These are phyloP conservation scores for Caenorhabditis sinica DNA, from an alignment of 2,888 invertebrate species.

Conservation along the genomic window DNA sequence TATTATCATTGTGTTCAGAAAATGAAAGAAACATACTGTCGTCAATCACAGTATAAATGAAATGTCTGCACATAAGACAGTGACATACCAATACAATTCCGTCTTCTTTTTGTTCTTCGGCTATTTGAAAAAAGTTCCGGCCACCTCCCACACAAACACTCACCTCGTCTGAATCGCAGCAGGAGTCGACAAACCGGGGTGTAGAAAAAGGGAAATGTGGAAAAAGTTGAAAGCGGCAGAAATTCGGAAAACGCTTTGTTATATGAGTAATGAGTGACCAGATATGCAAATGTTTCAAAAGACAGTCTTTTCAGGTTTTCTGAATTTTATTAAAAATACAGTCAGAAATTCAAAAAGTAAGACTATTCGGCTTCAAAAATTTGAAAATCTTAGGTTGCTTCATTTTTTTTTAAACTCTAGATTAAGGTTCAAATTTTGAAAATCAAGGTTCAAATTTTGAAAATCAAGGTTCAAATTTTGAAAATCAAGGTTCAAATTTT, in stretches of 20 bases:
- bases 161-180: constrained; percentile 38
- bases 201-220: constrained; percentile 3
- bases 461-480: too few relatives aligned
- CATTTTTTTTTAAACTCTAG: too few relatives aligned
- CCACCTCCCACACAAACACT: constrained; percentile 14
- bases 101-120: constrained; percentile 16
- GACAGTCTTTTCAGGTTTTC: not conserved
- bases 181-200: constrained; percentile 38
- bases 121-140: constrained; percentile 50
- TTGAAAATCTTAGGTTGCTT: too few relatives aligned
- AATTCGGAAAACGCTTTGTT: constrained; percentile 32
- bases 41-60: constrained; percentile 25
- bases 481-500: too few relatives aligned
- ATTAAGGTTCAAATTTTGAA: not conserved
- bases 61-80: constrained; percentile 43
- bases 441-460: not conserved
- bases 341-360: not conserved
- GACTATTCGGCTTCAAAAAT: too few relatives aligned
- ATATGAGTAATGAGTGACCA: constrained; percentile 63
- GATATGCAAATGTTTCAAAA: constrained; percentile 56
- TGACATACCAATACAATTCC: constrained; percentile 1
- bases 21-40: constrained; percentile 4
- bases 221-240: constrained; percentile 21
- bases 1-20: not conserved
- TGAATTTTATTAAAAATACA: not conserved